Conservation (phyloP, 2,888 invertebrate genomes). For the Mesorhabditis belari region DNA sequence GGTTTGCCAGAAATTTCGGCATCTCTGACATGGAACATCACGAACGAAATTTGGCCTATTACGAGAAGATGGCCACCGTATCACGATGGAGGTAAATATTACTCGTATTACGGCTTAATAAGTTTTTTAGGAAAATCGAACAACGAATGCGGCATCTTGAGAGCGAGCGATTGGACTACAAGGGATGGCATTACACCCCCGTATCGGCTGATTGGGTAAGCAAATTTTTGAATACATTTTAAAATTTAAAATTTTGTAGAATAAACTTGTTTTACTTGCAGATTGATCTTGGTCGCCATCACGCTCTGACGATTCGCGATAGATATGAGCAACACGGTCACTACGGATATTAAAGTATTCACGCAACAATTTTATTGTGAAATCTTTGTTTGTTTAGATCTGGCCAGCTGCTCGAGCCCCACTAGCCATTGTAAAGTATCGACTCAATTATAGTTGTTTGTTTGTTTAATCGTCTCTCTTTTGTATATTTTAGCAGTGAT, state of each 20-base stretch:
- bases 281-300: constrained; percentile 38
- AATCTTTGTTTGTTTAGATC: too few species aligned
- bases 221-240: too few species aligned
- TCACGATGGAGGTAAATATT: constrained; percentile 39
- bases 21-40: constrained; percentile 29
- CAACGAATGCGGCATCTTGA: constrained; percentile 48
- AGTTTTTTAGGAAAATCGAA: constrained; percentile 36
- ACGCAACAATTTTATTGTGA: too few species aligned
- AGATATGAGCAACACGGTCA: constrained; percentile 45
- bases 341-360: constrained; percentile 31
- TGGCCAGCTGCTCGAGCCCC: too few species aligned
- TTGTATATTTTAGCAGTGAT: too few species aligned
- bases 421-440: too few species aligned
- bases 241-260: too few species aligned
- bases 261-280: not conserved
- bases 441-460: too few species aligned
- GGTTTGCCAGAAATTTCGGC: constrained; percentile 42
- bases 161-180: constrained; percentile 50
- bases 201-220: constrained; percentile 47
- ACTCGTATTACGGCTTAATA: not conserved
- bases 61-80: constrained; percentile 40
- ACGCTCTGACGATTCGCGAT: constrained; percentile 34
- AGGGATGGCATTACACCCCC: constrained; percentile 47
- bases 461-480: too few species aligned
- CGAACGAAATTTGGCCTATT: constrained; percentile 45